Evolutionary conservation across 2,797 vertebrate genomes (phyloP).

Genomic region (Limnodromus scolopaceus): DNA sequence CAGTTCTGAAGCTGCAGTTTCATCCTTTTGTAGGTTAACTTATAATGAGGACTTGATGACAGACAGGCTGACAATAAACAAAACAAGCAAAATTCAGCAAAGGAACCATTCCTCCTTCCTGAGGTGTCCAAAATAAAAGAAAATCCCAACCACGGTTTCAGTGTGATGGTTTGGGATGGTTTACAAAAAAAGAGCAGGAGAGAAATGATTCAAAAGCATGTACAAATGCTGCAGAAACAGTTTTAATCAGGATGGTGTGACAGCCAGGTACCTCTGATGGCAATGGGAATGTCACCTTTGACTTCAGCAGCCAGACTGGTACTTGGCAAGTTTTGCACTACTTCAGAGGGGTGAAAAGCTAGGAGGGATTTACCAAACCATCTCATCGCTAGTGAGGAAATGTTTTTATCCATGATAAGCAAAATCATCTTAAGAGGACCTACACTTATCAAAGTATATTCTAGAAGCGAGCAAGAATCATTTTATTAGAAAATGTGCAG

Average conservation of each 20-base stretch:
- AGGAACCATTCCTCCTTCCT: background rate
- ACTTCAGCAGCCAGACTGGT: background rate
- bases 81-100: background rate
- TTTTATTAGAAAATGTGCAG: background rate
- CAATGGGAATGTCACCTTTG: background rate
- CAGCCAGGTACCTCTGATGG: background rate
- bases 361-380: background rate
- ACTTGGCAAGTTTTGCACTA: background rate
- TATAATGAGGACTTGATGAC: slow-evolving; percentile 1
- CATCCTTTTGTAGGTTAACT: background rate
- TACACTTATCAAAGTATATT: background rate
- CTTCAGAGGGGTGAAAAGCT: background rate
- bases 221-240: background rate
- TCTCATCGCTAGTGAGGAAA: background rate
- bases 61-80: slow-evolving; percentile 7
- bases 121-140: background rate
- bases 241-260: background rate
- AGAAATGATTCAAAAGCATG: background rate
- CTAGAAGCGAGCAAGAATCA: background rate
- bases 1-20: background rate
- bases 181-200: background rate
- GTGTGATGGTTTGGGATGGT: background rate
- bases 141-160: background rate
- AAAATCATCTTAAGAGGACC: background rate
- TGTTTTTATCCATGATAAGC: slow-evolving; percentile 9